Conservation (phyloP, 1,140 invertebrate species). For the Drosophila lini region DNA sequence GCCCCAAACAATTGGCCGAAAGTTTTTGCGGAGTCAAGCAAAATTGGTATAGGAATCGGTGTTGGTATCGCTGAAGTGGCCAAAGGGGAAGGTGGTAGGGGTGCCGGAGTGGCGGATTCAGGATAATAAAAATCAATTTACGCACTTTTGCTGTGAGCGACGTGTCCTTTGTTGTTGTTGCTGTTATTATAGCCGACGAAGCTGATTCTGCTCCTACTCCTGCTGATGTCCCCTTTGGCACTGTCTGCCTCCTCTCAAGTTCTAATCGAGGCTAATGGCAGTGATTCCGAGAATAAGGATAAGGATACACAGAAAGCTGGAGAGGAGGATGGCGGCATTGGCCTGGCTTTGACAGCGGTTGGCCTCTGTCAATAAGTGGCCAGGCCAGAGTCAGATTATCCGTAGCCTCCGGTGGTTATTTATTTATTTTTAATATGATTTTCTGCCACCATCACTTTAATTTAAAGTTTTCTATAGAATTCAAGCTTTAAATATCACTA, state of each 20-base stretch:
- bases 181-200: slow-evolving; percentile 23
- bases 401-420: slow-evolving; percentile 6
- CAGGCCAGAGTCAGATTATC: slow-evolving; percentile 35
- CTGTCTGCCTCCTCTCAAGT: slow-evolving; percentile 7
- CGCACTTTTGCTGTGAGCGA: slow-evolving; percentile 49
- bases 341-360: slow-evolving; percentile 49
- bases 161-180: slow-evolving; percentile 36
- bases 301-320: background rate
- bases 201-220: slow-evolving; percentile 40
- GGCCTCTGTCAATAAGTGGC: slow-evolving; percentile 34
- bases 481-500: background rate
- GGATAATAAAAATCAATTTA: slow-evolving; percentile 78
- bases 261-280: slow-evolving; percentile 39
- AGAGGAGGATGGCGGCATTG: background rate
- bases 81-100: background rate
- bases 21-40: slow-evolving; percentile 49
- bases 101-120: background rate
- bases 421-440: slow-evolving; percentile 10
- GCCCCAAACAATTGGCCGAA: slow-evolving; percentile 40
- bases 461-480: background rate
- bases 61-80: background rate
- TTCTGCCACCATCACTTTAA: background rate
- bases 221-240: slow-evolving; percentile 34
- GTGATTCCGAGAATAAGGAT: background rate
- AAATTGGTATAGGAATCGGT: slow-evolving; percentile 5